Evolutionary conservation across 1,140 invertebrate species (phyloP).

Genomic region (Rhagoletis pomonella): DNA sequence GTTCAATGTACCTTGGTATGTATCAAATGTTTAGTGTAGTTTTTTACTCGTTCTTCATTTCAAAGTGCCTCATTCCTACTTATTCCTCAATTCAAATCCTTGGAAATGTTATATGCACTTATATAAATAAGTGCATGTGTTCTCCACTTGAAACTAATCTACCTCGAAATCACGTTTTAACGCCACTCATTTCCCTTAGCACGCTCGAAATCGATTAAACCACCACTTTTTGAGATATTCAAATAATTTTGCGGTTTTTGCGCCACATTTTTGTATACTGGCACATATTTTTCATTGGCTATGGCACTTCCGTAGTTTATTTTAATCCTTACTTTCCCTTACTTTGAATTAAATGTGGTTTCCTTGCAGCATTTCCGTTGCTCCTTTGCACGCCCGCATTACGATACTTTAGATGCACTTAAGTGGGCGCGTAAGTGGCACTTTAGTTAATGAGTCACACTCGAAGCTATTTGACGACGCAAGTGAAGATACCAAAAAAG

Average conservation of each 20-base stretch:
- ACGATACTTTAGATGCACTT: background rate
- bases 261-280: background rate
- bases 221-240: background rate
- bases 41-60: too few relatives aligned
- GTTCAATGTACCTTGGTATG: too few relatives aligned
- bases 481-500: background rate
- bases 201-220: background rate
- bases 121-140: too few relatives aligned
- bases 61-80: too few relatives aligned
- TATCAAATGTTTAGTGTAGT: too few relatives aligned
- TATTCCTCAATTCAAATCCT: too few relatives aligned
- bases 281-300: background rate
- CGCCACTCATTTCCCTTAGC: background rate
- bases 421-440: constrained; percentile 39
- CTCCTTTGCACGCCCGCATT: constrained; percentile 1
- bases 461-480: background rate
- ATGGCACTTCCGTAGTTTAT: constrained; percentile 26
- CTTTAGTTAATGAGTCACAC: constrained; percentile 48
- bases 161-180: constrained; percentile 28
- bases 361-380: constrained; percentile 20
- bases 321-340: constrained; percentile 49
- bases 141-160: background rate
- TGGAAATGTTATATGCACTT: too few relatives aligned
- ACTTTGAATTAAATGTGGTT: background rate
- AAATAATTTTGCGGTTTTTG: background rate